Conservation (phyloP, 2,888 invertebrate species). For the Leucania comma region DNA sequence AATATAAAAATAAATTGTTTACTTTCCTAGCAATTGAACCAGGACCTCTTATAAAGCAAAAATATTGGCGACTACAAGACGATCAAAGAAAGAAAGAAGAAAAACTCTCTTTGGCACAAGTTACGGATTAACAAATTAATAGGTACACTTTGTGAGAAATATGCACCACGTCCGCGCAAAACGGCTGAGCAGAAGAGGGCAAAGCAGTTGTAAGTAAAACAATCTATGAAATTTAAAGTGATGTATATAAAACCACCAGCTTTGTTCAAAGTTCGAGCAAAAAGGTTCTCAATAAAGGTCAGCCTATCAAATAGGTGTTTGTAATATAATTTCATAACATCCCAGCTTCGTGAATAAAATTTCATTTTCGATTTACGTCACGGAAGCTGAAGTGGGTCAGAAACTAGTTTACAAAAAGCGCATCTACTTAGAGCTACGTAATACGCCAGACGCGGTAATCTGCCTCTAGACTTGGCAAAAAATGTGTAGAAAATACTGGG, state of each 20-base stretch:
- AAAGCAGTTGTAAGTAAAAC: neutral
- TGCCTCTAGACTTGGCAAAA: conserved; percentile 52
- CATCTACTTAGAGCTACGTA: conserved; percentile 50
- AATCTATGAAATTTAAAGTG: neutral
- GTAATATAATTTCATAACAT: conserved; percentile 50
- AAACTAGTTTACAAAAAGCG: conserved; percentile 60
- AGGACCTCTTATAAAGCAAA: too few relatives aligned
- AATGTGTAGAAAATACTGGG: conserved; percentile 53
- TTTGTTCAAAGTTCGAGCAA: conserved; percentile 18
- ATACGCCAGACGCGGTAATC: conserved; percentile 59
- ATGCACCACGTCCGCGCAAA: too few relatives aligned
- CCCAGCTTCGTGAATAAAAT: conserved; percentile 49
- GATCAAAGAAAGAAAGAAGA: too few relatives aligned
- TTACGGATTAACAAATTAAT: too few relatives aligned
- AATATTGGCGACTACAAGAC: neutral
- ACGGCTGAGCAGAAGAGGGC: too few relatives aligned
- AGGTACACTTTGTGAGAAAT: too few relatives aligned
- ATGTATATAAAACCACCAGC: conserved; percentile 1
- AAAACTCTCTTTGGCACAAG: too few relatives aligned
- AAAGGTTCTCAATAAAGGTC: conserved; percentile 52
- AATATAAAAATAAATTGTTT: too few relatives aligned
- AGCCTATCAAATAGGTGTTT: conserved; percentile 46
- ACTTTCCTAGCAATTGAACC: too few relatives aligned
- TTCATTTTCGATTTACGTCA: conserved; percentile 63
- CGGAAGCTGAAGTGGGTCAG: conserved; percentile 65